Evolutionary conservation across 2,113 vertebrate genomes (phyloP).

Genomic region (Podarcis raffonei): DNA sequence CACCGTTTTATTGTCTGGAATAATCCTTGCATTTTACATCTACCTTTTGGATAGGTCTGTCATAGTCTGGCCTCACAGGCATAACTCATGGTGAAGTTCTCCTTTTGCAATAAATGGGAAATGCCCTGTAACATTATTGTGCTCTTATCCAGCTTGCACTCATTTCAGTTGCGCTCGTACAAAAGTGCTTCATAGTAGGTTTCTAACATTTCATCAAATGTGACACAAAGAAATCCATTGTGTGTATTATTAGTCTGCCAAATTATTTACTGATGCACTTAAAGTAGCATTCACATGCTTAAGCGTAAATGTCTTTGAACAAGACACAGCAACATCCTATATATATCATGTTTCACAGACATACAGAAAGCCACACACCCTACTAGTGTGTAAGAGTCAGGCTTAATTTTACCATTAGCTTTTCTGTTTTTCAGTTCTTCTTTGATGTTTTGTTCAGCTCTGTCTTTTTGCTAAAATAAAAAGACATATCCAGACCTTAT

Average conservation of each 20-base stretch:
- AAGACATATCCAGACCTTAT: conserved; percentile 39
- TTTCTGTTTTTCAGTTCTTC: background rate
- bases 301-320: conserved; percentile 50
- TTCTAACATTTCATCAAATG: too few species aligned
- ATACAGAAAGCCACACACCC: conserved; percentile 26
- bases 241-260: background rate
- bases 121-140: too few species aligned
- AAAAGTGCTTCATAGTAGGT: too few species aligned
- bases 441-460: conserved; percentile 23
- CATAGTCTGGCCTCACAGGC: too few species aligned
- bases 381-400: conserved; percentile 26
- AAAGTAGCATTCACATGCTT: conserved; percentile 50
- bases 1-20: background rate
- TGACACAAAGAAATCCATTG: too few species aligned
- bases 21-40: background rate
- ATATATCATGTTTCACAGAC: conserved; percentile 21
- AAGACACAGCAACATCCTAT: conserved; percentile 49
- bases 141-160: too few species aligned
- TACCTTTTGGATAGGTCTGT: too few species aligned
- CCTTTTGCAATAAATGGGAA: too few species aligned
- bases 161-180: too few species aligned
- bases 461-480: conserved; percentile 35
- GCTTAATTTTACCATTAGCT: conserved; percentile 44
- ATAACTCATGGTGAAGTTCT: too few species aligned
- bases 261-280: conserved; percentile 55